These are phyloP conservation scores for Leptonema lineaticorne DNA, from an alignment of 1,140 invertebrate species.

Conservation along the genomic window DNA sequence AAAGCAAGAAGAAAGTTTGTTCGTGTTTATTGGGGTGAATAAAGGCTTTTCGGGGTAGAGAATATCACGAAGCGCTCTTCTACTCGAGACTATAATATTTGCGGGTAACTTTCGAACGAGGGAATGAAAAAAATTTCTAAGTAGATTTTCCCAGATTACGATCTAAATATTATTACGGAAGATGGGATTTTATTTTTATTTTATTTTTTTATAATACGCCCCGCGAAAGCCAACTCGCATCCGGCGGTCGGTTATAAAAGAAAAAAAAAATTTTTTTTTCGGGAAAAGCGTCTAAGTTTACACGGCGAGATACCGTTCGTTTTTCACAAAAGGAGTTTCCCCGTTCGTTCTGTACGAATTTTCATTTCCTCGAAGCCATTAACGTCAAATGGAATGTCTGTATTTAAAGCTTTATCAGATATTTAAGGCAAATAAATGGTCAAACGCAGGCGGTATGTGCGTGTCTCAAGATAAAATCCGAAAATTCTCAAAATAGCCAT, in stretches of 20 bases:
- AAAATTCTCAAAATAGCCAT: slow-evolving; percentile 8
- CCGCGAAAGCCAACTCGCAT: no score
- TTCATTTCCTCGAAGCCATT: slow-evolving; percentile 14
- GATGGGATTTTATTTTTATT: background rate
- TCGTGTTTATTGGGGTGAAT: slow-evolving; percentile 14
- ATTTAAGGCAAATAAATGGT: slow-evolving; percentile 18
- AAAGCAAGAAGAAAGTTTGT: slow-evolving; percentile 5
- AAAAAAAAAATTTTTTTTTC: background rate
- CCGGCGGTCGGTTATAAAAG: no score
- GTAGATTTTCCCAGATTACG: slow-evolving; percentile 4
- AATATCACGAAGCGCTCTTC: background rate
- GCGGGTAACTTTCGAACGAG: background rate
- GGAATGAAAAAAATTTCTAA: background rate
- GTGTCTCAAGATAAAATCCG: background rate
- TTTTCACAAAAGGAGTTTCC: background rate
- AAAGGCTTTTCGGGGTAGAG: slow-evolving; percentile 4
- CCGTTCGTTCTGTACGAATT: slow-evolving; percentile 7
- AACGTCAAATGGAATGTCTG: slow-evolving; percentile 12
- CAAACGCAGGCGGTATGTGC: slow-evolving; percentile 11
- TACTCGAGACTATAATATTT: background rate
- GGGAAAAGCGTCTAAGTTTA: background rate
- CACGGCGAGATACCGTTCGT: background rate
- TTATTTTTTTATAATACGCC: no score
- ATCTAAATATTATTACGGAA: slow-evolving; percentile 6
- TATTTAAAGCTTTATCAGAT: slow-evolving; percentile 17